phyloP scores from a whole-genome alignment of 2,797 vertebrate species.

The Schizopygopsis pylzovi region DNA sequence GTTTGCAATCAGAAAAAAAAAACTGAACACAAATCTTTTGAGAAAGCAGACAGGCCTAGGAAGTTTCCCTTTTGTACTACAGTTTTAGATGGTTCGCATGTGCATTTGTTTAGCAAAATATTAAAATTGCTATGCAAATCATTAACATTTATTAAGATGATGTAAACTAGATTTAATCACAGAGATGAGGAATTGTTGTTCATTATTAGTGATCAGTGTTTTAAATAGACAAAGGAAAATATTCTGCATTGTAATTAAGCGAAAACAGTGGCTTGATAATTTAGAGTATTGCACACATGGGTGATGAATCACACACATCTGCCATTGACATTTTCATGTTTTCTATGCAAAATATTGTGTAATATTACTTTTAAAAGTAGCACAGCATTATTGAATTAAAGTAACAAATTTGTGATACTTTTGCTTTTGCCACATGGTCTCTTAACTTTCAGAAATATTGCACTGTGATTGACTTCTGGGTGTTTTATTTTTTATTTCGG shows the following conservation, averaged over 20 bases:
- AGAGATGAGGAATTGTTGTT: constrained; percentile 29
- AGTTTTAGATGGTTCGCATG: neutral
- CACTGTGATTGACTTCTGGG: neutral
- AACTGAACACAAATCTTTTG: neutral
- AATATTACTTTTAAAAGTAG: neutral
- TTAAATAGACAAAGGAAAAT: constrained; percentile 28
- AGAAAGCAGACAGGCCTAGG: neutral
- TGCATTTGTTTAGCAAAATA: constrained; percentile 33
- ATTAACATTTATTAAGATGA: constrained; percentile 14
- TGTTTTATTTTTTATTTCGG: neutral
- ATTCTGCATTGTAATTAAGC: constrained; percentile 27
- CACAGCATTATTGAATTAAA: neutral
- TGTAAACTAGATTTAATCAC: constrained; percentile 24
- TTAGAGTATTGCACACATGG: constrained; percentile 13
- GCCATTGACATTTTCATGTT: constrained; percentile 6
- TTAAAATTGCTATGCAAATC: constrained; percentile 15
- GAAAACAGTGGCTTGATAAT: constrained; percentile 6
- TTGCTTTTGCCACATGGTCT: neutral
- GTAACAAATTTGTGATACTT: neutral
- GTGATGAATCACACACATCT: neutral
- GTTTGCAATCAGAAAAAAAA: neutral
- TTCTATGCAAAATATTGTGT: neutral
- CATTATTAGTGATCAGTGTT: constrained; percentile 35
- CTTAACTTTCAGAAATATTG: neutral
- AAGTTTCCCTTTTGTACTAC: neutral